Evolutionary conservation across 2,113 vertebrate genomes (phyloP).

Genomic region (Colossoma macropomum): DNA sequence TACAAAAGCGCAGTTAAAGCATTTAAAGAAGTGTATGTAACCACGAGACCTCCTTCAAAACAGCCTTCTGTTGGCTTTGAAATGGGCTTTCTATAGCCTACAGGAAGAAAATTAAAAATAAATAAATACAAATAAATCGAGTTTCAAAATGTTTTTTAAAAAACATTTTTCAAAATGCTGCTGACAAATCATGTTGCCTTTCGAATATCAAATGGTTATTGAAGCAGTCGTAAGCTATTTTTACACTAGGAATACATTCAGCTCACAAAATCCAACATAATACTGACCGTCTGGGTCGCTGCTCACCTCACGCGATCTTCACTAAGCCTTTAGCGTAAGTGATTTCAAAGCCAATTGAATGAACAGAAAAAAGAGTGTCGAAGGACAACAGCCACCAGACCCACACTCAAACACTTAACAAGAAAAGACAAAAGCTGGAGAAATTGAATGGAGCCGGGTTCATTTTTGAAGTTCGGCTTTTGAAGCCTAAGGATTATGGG

Average conservation of each 20-base stretch:
- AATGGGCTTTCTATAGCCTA: constrained; percentile 46
- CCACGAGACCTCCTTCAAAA: constrained; percentile 41
- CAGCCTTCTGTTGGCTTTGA: constrained; percentile 21
- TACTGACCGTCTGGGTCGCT: constrained; percentile 55
- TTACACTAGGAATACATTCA: constrained; percentile 70
- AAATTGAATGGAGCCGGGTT: neutral
- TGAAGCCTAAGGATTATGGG: neutral
- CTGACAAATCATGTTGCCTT: constrained; percentile 27
- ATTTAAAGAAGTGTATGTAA: constrained; percentile 26
- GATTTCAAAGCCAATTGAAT: neutral
- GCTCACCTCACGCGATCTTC: neutral
- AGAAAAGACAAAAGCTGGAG: constrained; percentile 9
- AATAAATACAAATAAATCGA: constrained; percentile 24
- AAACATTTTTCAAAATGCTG: constrained; percentile 55
- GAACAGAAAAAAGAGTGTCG: neutral
- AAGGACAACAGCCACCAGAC: neutral
- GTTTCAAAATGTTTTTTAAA: constrained; percentile 37
- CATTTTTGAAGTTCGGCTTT: neutral
- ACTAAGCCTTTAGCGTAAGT: neutral
- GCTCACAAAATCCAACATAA: constrained; percentile 57
- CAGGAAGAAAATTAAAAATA: constrained; percentile 8
- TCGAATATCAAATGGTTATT: constrained; percentile 53
- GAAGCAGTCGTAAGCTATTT: constrained; percentile 52
- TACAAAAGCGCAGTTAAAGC: constrained; percentile 65
- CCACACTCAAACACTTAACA: constrained; percentile 20